These are phyloP conservation scores for Tetranychus piercei DNA, from an alignment of 2,888 invertebrate species.

Conservation along the genomic window DNA sequence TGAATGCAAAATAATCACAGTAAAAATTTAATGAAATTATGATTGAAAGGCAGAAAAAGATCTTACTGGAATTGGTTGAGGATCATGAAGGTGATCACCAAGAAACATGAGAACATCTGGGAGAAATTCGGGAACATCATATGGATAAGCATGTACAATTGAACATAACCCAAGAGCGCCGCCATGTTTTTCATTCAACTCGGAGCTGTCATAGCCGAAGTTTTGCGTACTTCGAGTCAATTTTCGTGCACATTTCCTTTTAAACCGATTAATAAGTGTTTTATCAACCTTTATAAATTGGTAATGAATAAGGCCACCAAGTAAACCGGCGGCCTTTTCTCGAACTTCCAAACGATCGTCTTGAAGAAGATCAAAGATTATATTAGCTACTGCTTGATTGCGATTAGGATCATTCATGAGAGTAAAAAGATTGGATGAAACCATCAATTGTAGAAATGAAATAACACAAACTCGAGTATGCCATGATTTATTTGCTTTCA, in stretches of 20 bases:
- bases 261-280: constrained; percentile 27
- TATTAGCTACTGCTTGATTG: constrained; percentile 35
- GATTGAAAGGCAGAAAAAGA: background rate
- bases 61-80: constrained; percentile 65
- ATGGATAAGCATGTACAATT: constrained; percentile 68
- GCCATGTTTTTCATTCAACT: constrained; percentile 43
- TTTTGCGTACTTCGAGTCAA: constrained; percentile 29
- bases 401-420: constrained; percentile 33
- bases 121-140: constrained; percentile 57
- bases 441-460: constrained; percentile 37
- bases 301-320: constrained; percentile 71
- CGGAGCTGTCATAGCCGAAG: constrained; percentile 23
- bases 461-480: constrained; percentile 37
- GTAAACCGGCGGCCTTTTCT: constrained; percentile 56
- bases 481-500: constrained; percentile 33
- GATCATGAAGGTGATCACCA: constrained; percentile 60
- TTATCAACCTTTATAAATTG: constrained; percentile 45
- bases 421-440: constrained; percentile 39
- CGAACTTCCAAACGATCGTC: constrained; percentile 52
- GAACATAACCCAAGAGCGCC: constrained; percentile 74
- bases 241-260: constrained; percentile 26
- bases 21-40: background rate
- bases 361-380: constrained; percentile 47
- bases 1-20: no score
- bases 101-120: constrained; percentile 60